Evolutionary conservation across 2,113 vertebrate species (phyloP), one percentile per base, ranked within the genome.

Genomic region (Clarias batrachus): DNA sequence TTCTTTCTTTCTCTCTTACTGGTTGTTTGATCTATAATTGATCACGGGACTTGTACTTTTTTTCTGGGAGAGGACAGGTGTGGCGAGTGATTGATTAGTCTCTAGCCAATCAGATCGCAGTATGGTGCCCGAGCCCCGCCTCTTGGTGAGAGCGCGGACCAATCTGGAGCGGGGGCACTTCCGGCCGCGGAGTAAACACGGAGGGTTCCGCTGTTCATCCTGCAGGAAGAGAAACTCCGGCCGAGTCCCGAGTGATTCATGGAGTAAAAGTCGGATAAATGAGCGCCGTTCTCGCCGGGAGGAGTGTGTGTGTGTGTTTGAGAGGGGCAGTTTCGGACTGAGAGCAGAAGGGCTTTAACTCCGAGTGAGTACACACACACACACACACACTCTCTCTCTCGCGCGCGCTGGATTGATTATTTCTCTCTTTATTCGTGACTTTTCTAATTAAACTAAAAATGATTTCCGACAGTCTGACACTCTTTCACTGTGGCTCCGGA

Each of bases 141-240:
- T 78, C 48, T 8, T 56, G 25, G 8, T 78, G 81, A 2, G 14
- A 66, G 23, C 3, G 41, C 68, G 16, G 77, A 27, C 90, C 90
- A 90, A 90, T 90, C 86, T 86, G 66, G 33, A 25, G 12, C 11
- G 10, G 33, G 77, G 59, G 79, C 82, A 86, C 86, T 87, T 90
- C 90, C 88, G 85, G 70, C 84, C 88, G 68, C 66, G 37, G 82
- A 66, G 70, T 60, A n/a, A 81, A 59, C 66, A 57, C 11, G 27
- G 84, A 12, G 33, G 30, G 30, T 60, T 63, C 80, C 27, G 71
- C 48, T 37, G 71, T 66, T 25, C 54, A 52, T 48, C 17, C 48
- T 54, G 41, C 73, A 77, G 41, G 56, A 68, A 37, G 6, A 71
- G 7, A 17, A 33, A 1, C 30, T 68, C 13, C 1, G 16, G 25